Percentiles rank a stretch among this genome's conserved stretches.
phyloP scores from a whole-genome alignment of 2,888 invertebrate genomes.

The Luperina nickerlii region DNA sequence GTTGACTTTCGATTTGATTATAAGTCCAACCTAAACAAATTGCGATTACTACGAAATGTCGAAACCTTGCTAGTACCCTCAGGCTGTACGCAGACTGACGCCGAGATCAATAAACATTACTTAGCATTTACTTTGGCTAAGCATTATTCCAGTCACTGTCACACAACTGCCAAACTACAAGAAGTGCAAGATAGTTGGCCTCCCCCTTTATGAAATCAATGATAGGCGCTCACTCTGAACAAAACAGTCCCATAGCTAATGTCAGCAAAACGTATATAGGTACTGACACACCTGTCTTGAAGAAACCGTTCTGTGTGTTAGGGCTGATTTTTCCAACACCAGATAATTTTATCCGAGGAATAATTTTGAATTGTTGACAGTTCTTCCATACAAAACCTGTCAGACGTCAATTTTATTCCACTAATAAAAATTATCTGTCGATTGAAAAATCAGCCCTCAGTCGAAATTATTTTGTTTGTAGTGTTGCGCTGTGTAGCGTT shows the following conservation, averaged over 20 bases:
- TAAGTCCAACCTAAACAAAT: conserved; percentile 17
- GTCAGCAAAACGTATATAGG: not conserved
- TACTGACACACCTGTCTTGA: too few relatives aligned
- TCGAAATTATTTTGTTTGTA: not conserved
- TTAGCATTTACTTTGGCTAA: too few relatives aligned
- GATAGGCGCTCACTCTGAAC: not conserved
- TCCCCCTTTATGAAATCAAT: not conserved
- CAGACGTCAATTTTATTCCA: too few relatives aligned
- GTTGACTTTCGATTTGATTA: conserved; percentile 35
- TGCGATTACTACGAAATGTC: not conserved
- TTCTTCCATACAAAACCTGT: too few relatives aligned
- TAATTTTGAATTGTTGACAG: too few relatives aligned
- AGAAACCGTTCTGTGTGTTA: too few relatives aligned
- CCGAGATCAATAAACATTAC: not conserved
- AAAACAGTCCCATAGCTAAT: not conserved
- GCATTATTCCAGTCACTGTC: not conserved
- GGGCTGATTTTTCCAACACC: too few relatives aligned
- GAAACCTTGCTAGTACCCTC: not conserved
- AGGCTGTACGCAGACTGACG: not conserved
- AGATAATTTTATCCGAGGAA: too few relatives aligned
- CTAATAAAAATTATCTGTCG: too few relatives aligned
- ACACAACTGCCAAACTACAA: not conserved
- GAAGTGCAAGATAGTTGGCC: not conserved
- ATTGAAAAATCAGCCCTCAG: too few relatives aligned
- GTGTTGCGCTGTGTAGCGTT: not conserved